Percentiles rank a stretch among this genome's conserved stretches.
These are phyloP conservation scores for Orius insidiosus DNA, from an alignment of 1,140 invertebrate species.

Conservation along the genomic window DNA sequence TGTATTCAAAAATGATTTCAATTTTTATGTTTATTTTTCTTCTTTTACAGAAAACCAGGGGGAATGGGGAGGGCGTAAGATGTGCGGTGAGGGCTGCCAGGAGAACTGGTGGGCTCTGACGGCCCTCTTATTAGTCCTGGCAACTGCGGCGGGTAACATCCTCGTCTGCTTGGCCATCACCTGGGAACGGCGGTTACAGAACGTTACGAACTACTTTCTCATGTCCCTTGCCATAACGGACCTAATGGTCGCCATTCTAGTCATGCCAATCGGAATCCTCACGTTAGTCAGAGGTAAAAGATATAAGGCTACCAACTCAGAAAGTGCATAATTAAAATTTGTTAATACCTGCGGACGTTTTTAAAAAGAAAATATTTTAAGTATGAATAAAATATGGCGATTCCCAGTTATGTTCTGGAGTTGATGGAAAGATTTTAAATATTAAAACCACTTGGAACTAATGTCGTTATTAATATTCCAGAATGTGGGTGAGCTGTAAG, in stretches of 20 bases:
- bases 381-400: too few relatives aligned
- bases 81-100: not conserved
- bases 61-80: not conserved
- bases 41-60: slow-evolving; percentile 4
- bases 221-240: slow-evolving; percentile 91
- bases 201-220: slow-evolving; percentile 92
- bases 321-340: not conserved
- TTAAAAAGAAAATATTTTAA: too few relatives aligned
- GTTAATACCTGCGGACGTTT: too few relatives aligned
- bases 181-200: slow-evolving; percentile 72
- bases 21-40: too few relatives aligned
- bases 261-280: slow-evolving; percentile 77
- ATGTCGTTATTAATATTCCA: slow-evolving; percentile 9
- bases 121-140: slow-evolving; percentile 53
- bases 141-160: slow-evolving; percentile 81
- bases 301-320: slow-evolving; percentile 11
- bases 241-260: slow-evolving; percentile 76
- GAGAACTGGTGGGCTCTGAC: slow-evolving; percentile 49
- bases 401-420: too few relatives aligned
- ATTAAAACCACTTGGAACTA: slow-evolving; percentile 5
- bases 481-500: not conserved
- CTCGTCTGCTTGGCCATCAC: slow-evolving; percentile 84
- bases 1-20: too few relatives aligned
- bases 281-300: slow-evolving; percentile 60
- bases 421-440: not conserved